Percentiles rank a stretch among this genome's conserved stretches.
Conservation (phyloP, 2,797 vertebrate species). For the Chaunax sp. region DNA sequence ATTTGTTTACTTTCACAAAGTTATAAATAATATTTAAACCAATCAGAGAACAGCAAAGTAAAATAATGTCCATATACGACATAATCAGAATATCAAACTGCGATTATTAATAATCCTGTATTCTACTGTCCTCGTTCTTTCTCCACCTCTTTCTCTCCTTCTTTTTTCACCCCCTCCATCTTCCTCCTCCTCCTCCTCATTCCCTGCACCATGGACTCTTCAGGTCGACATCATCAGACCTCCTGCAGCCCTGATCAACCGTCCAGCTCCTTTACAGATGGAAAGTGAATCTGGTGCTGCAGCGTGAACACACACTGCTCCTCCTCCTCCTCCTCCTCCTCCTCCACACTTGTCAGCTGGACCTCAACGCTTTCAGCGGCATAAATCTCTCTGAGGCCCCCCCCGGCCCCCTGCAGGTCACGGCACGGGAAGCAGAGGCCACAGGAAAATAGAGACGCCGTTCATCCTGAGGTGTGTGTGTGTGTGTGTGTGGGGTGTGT, state of each 20-base stretch:
- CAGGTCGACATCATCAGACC: neutral
- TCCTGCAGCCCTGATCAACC: conserved; percentile 5
- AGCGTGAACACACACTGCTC: neutral
- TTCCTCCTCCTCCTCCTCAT: neutral
- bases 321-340: no score
- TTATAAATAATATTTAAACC: no score
- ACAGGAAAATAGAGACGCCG: conserved; percentile 4
- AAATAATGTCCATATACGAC: no score
- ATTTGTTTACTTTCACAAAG: no score
- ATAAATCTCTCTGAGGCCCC: conserved; percentile 44
- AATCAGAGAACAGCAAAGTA: no score
- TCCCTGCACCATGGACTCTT: neutral
- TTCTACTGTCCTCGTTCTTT: neutral
- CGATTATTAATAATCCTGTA: neutral
- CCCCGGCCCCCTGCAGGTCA: conserved; percentile 24
- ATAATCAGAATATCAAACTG: no score
- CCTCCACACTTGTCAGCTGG: conserved; percentile 22
- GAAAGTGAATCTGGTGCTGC: conserved; percentile 2
- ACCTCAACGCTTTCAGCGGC: conserved; percentile 9
- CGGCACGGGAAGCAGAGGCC: conserved; percentile 32
- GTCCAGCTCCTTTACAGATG: neutral
- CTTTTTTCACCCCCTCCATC: no score
- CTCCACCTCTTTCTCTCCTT: neutral
- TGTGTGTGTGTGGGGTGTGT: no score
- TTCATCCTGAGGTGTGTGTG: conserved; percentile 6